Evolutionary conservation across 2,888 invertebrate species (phyloP), one percentile per base, ranked within the genome.

Genomic region (Stenodema calcarata): DNA sequence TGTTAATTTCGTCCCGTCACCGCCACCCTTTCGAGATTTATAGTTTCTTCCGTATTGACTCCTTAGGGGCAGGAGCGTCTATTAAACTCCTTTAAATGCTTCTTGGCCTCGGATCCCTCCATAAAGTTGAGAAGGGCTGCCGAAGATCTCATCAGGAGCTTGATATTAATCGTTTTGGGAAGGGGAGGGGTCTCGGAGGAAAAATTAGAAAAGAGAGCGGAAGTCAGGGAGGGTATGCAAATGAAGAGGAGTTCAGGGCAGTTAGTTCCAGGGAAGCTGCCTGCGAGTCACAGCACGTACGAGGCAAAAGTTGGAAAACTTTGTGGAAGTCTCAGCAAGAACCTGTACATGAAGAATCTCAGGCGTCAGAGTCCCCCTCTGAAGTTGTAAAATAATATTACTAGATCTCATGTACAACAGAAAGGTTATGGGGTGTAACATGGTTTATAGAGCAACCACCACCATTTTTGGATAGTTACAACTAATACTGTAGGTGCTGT

Each of bases 51-150:
- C 70, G 84, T 84, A 84, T 84, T 84, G 84, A 84, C 84, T 84
- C 84, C 84, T 84, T 75, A 73, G 82, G 75, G 84, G 70, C 84
- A 47, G 73, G 16, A 73, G 27, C 84, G 73, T 84, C 84, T 84
- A 84, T 84, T 84, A 84, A 84, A 84, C 84, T 84, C 84, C 84
- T 84, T 82, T 73, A 84, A 82, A 84, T 54, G 73, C 84, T 44
- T 30, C 73, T 69, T 42, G 28, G 44, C 35, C 54, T 69, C 69
- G 82, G 69, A 82, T 54, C 82, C 41, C 82, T 62, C 28, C 70
- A 78, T 78, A 69, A 82, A 35, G 7, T 41, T 23, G 47, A 42
- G 16, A 44, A 44, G 47, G 78, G 78, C 42, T 78, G 73, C 35
- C 73, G 73, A 69, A 69, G 69, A 69, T 82, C 62, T 69, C 82